Evolutionary conservation across 2,888 invertebrate genomes (phyloP), one percentile per base, ranked within the genome.

Genomic region (Aphidoletes aphidimyza): DNA sequence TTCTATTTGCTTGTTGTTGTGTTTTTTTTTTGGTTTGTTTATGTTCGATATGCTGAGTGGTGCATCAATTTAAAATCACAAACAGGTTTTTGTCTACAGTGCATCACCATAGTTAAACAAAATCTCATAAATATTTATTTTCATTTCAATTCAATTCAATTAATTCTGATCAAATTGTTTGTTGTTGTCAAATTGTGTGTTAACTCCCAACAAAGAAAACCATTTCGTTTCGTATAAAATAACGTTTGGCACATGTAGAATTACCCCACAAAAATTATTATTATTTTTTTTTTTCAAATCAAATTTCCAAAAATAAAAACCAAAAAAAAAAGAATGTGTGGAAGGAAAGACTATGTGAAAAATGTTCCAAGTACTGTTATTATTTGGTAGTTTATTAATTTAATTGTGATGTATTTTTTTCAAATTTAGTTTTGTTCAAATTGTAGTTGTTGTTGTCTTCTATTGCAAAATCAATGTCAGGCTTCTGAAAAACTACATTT

Each of bases 391-490:
- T 11, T 54, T 54, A 54, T 30, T 69, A 69, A 69, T 69, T 69
- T 69, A 30, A 17, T 26, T 69, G 69, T 14, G 30, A 30, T 30
- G 83, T 49, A 30, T 47, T 85, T 37, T 49, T 83, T 22, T 84
- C 84, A 19, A n/a, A 81, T 83, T 17, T 81, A 9, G 36, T 42
- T 83, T 59, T 47, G 30, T 42, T 81, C n/a, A n/a, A n/a, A n/a
- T n/a, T n/a, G n/a, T 45, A 22, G 34, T 45, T 81, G 34, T 45
- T 47, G 45, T 45, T 69, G 42, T 83, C 34, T 85, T 78, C 69
- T 78, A 59, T 85, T 47, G 81, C 47, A 47, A 69, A 42, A 83
- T 81, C 45, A 54, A 83, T 78, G 26, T 84, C 45, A 54, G 69
- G 69, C 69, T 69, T 69, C n/a, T 69, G 69, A 69, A 69, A 69